Evolutionary conservation across 1,140 invertebrate species (phyloP).

Genomic region (Lordiphosa stackelbergi): DNA sequence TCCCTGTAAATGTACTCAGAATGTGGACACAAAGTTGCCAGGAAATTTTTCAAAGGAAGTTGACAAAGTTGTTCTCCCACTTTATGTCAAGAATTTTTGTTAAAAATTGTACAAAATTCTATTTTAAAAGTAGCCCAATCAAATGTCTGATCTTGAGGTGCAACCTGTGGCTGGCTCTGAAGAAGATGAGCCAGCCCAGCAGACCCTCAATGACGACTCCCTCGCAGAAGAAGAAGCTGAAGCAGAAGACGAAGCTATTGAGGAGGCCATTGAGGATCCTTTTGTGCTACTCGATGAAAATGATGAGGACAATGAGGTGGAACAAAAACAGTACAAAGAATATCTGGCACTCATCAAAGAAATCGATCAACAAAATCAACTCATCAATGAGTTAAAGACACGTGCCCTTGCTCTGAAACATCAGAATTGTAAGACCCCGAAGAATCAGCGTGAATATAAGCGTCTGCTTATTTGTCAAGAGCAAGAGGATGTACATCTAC

Average conservation of each 20-base stretch:
- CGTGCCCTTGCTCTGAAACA: background rate
- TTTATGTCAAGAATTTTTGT: background rate
- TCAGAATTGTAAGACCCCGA: slow-evolving; percentile 20
- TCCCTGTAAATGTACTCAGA: too few relatives aligned
- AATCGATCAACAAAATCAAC: slow-evolving; percentile 41
- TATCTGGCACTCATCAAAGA: slow-evolving; percentile 40
- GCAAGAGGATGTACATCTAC: slow-evolving; percentile 34
- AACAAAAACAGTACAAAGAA: slow-evolving; percentile 39
- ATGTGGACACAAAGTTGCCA: slow-evolving; percentile 25
- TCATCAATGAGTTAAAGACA: slow-evolving; percentile 31
- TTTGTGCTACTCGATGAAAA: slow-evolving; percentile 36
- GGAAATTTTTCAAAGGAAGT: too few relatives aligned
- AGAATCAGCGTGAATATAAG: slow-evolving; percentile 19
- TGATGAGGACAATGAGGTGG: slow-evolving; percentile 35
- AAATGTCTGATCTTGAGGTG: slow-evolving; percentile 17
- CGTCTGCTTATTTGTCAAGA: slow-evolving; percentile 24
- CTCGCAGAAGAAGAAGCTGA: slow-evolving; percentile 8
- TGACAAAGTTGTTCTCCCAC: background rate
- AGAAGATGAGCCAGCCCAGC: background rate
- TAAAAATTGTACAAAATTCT: background rate
- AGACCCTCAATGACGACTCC: background rate
- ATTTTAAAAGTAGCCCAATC: slow-evolving; percentile 4
- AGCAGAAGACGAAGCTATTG: background rate
- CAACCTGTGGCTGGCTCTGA: background rate
- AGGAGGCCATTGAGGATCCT: background rate